A percentile compares a stretch with the other conserved stretches of the same genome.
Evolutionary conservation across 1,140 invertebrate genomes (phyloP).

Genomic region (Lasaia peninsularis): DNA sequence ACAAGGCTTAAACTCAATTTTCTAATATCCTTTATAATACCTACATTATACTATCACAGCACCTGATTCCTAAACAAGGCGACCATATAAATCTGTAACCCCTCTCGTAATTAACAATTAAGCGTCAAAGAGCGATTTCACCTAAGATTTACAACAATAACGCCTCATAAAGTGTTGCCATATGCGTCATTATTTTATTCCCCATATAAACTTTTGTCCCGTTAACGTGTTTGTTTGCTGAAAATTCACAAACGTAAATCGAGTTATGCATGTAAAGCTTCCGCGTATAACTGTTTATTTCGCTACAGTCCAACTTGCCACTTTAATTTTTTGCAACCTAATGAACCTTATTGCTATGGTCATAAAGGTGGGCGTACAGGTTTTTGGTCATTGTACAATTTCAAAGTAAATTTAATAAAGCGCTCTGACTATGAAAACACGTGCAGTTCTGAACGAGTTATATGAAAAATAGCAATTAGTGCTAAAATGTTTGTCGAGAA

Average conservation of each 20-base stretch:
- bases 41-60: neutral
- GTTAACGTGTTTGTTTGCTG: constrained; percentile 50
- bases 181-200: constrained; percentile 38
- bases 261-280: constrained; percentile 58
- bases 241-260: constrained; percentile 66
- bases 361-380: neutral
- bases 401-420: constrained; percentile 66
- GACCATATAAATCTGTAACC: neutral
- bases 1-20: too few relatives aligned
- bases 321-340: constrained; percentile 3
- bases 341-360: constrained; percentile 1
- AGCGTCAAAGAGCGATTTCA: neutral
- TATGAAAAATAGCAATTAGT: constrained; percentile 36
- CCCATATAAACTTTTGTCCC: constrained; percentile 55
- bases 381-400: constrained; percentile 25
- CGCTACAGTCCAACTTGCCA: constrained; percentile 25
- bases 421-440: constrained; percentile 44
- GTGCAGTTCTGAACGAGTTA: constrained; percentile 30
- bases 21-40: too few relatives aligned
- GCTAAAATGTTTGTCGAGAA: constrained; percentile 28
- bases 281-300: constrained; percentile 60
- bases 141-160: neutral
- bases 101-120: neutral
- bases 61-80: neutral
- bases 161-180: constrained; percentile 10